Conservation (phyloP, 1,140 invertebrate genomes). For the Bathynomus jamesi region DNA sequence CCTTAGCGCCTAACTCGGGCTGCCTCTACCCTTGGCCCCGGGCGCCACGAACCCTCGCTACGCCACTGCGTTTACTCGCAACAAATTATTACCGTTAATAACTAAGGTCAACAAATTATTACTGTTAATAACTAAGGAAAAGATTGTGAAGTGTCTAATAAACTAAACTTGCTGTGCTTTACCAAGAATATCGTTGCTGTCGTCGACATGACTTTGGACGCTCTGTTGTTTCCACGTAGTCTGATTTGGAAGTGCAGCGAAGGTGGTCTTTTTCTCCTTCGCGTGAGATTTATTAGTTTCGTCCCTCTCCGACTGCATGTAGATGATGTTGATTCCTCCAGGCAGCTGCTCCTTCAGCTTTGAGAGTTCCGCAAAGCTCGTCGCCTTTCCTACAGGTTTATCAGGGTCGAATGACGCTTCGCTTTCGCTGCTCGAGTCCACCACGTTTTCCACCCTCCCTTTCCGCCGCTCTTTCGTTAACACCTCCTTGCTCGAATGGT, state of each 20-base stretch:
- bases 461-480: slow-evolving; percentile 18
- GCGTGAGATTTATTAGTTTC: slow-evolving; percentile 41
- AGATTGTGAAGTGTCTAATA: background rate
- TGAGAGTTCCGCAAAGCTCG: slow-evolving; percentile 61
- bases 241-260: slow-evolving; percentile 61
- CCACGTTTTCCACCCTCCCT: background rate
- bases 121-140: background rate
- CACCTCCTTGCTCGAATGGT: slow-evolving; percentile 18
- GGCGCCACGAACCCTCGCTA: too few relatives aligned
- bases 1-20: too few relatives aligned
- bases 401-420: slow-evolving; percentile 32
- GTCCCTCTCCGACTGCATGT: slow-evolving; percentile 55
- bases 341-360: slow-evolving; percentile 44
- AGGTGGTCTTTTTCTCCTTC: slow-evolving; percentile 58
- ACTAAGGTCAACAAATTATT: background rate
- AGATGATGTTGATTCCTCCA: slow-evolving; percentile 55
- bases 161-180: background rate
- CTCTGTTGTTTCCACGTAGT: slow-evolving; percentile 81
- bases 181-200: slow-evolving; percentile 6
- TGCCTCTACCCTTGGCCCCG: too few relatives aligned
- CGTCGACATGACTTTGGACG: slow-evolving; percentile 24
- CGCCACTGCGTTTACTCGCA: background rate
- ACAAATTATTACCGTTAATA: background rate
- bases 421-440: slow-evolving; percentile 35
- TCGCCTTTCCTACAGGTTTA: slow-evolving; percentile 47